Percentiles rank a stretch among this genome's conserved stretches.
phyloP scores from a whole-genome alignment of 2,888 invertebrate species.

The Melieria crassipennis region DNA sequence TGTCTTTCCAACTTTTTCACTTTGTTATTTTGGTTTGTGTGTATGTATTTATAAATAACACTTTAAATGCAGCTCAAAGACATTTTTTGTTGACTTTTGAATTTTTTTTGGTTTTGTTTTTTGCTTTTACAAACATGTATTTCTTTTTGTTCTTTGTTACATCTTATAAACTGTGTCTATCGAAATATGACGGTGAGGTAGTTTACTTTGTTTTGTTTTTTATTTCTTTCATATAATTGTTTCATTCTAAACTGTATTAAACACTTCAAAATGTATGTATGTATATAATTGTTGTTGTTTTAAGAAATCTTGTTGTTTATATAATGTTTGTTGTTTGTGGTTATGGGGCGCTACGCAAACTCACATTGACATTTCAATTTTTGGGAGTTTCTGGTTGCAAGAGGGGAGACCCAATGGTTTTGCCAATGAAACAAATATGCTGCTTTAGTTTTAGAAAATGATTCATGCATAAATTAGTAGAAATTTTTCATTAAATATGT shows the following conservation, averaged over 20 bases:
- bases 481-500: no score
- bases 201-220: slow-evolving; percentile 41
- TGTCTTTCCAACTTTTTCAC: no score
- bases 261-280: background rate
- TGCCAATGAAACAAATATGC: no score
- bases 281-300: background rate
- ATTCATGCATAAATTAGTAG: no score
- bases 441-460: no score
- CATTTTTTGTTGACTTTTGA: slow-evolving; percentile 22
- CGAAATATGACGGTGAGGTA: slow-evolving; percentile 61
- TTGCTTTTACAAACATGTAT: slow-evolving; percentile 41
- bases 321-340: no score
- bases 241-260: no score
- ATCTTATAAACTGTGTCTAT: slow-evolving; percentile 37
- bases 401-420: no score
- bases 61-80: slow-evolving; percentile 57
- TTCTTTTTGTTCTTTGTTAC: background rate
- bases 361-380: no score
- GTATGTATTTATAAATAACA: slow-evolving; percentile 23
- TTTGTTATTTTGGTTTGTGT: slow-evolving; percentile 24
- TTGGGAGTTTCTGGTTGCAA: no score
- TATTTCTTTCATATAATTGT: slow-evolving; percentile 12
- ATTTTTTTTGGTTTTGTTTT: slow-evolving; percentile 7
- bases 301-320: no score
- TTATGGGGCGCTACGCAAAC: no score